Evolutionary conservation across 1,140 invertebrate species (phyloP).

Genomic region (Cotesia typhae): DNA sequence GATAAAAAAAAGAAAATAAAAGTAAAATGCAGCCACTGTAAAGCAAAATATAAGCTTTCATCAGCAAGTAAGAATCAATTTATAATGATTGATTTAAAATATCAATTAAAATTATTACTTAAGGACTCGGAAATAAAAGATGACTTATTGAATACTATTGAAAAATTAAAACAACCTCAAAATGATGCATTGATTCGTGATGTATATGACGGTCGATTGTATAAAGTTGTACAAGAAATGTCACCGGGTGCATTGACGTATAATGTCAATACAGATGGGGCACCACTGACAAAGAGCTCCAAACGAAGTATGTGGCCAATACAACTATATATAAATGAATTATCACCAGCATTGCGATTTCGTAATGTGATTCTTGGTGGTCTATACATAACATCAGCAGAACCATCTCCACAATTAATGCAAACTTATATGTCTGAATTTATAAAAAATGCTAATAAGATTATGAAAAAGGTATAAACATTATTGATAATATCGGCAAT

Average conservation of each 20-base stretch:
- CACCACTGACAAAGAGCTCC: constrained; percentile 36
- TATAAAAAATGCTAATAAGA: constrained; percentile 23
- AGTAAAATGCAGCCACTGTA: background rate
- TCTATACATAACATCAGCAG: constrained; percentile 9
- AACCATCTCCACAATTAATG: constrained; percentile 25
- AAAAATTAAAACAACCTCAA: background rate
- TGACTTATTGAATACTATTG: constrained; percentile 19
- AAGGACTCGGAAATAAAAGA: constrained; percentile 1
- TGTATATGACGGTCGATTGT: constrained; percentile 23
- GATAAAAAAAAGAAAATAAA: no score
- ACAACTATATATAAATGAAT: constrained; percentile 37
- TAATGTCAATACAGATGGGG: constrained; percentile 38
- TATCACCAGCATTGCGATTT: constrained; percentile 32
- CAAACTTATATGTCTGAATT: constrained; percentile 32
- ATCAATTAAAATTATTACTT: constrained; percentile 28
- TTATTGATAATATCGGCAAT: background rate
- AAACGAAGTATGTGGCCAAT: constrained; percentile 37
- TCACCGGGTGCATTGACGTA: constrained; percentile 25
- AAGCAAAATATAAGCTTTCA: constrained; percentile 16
- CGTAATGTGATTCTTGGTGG: constrained; percentile 27
- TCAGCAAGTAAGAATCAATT: constrained; percentile 29
- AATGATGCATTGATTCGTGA: constrained; percentile 27
- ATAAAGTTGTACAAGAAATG: constrained; percentile 22
- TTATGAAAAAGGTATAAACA: constrained; percentile 28
- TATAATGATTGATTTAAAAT: constrained; percentile 34